Conservation (phyloP, 92 coral and sea anemone genomes). For the Montipora capitata region DNA sequence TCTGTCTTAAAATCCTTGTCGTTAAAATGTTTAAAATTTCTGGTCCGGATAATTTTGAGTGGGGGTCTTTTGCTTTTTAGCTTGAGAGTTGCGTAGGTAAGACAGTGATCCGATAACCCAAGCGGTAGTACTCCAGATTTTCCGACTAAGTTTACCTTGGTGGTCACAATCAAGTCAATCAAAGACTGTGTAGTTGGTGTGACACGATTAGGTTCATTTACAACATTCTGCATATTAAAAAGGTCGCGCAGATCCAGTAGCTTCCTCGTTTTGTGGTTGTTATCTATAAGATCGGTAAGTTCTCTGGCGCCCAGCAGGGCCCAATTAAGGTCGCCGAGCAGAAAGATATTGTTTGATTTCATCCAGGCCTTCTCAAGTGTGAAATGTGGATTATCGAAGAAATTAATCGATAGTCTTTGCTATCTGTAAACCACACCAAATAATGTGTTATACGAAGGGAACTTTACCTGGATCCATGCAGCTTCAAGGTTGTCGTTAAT, state of each 20-base stretch:
- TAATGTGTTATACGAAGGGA: too few relatives aligned
- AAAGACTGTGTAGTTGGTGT: conserved; percentile 35
- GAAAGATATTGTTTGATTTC: conserved; percentile 64
- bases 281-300: not conserved
- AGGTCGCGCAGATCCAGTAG: conserved; percentile 27
- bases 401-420: conserved; percentile 23
- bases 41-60: conserved; percentile 25
- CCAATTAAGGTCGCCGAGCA: conserved; percentile 68
- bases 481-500: too few relatives aligned
- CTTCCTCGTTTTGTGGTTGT: conserved; percentile 20
- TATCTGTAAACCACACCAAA: conserved; percentile 4
- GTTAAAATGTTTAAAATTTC: conserved; percentile 28
- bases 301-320: conserved; percentile 35
- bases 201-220: conserved; percentile 32
- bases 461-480: too few relatives aligned
- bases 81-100: conserved; percentile 42
- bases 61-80: conserved; percentile 54
- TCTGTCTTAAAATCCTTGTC: conserved; percentile 19
- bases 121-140: conserved; percentile 33
- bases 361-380: conserved; percentile 61
- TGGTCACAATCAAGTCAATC: conserved; percentile 40
- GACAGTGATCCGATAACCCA: conserved; percentile 38
- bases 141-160: conserved; percentile 28
- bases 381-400: conserved; percentile 27
- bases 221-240: conserved; percentile 54